Evolutionary conservation across 2,113 vertebrate genomes (phyloP).

Genomic region (Hippocampus zosterae): DNA sequence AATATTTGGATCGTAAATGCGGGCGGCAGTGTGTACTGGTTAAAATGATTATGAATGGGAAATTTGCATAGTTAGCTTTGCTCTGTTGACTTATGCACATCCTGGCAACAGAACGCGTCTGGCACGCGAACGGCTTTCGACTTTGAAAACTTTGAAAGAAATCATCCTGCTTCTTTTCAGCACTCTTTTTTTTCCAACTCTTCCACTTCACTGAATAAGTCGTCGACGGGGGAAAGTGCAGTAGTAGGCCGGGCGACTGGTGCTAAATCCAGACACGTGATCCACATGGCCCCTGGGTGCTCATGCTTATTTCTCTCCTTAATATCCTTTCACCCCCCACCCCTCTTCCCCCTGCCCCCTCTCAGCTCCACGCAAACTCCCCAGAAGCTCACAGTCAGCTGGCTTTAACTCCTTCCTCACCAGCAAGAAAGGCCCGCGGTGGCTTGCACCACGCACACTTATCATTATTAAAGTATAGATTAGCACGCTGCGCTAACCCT

Average conservation of each 20-base stretch:
- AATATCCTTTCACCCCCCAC: slow-evolving; percentile 70
- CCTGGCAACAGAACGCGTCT: neutral
- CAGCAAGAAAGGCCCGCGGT: slow-evolving; percentile 5
- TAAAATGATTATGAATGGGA: neutral
- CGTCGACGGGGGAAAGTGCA: slow-evolving; percentile 46
- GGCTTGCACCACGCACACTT: neutral
- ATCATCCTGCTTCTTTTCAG: neutral
- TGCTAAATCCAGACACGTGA: slow-evolving; percentile 62
- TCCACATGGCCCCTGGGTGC: slow-evolving; percentile 45
- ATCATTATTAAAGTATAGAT: slow-evolving; percentile 2
- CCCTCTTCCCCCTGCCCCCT: slow-evolving; percentile 23
- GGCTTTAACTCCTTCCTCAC: slow-evolving; percentile 63
- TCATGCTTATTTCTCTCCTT: slow-evolving; percentile 58
- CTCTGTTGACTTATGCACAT: neutral
- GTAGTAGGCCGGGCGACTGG: slow-evolving; percentile 47
- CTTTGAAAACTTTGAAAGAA: neutral
- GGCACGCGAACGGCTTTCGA: neutral
- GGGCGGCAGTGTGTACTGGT: neutral
- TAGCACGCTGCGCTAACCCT: slow-evolving; percentile 2
- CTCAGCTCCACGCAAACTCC: slow-evolving; percentile 46
- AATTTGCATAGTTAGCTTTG: neutral
- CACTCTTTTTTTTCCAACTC: neutral
- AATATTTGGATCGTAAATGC: neutral
- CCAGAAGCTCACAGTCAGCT: slow-evolving; percentile 55
- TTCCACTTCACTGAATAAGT: slow-evolving; percentile 48